Percentiles rank a stretch among this genome's conserved stretches.
Evolutionary conservation across 92 coral and sea anemone genomes (phyloP).

Genomic region (Phymanthus crucifer): DNA sequence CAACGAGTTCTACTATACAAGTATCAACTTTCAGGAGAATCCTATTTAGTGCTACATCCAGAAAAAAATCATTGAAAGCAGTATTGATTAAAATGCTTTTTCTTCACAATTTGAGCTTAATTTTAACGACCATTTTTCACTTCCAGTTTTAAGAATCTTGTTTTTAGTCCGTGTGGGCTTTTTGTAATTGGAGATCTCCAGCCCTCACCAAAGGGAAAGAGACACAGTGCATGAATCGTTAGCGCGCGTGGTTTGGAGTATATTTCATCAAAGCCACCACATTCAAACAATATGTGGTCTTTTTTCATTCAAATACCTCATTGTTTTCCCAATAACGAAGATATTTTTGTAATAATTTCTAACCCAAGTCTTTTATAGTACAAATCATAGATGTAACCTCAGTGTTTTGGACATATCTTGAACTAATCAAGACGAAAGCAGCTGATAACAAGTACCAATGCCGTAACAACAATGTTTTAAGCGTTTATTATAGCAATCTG

Average conservation of each 20-base stretch:
- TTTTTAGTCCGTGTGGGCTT: neutral
- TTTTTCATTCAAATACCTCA: neutral
- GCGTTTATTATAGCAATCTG: slow-evolving; percentile 6
- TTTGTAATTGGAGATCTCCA: neutral
- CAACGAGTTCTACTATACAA: slow-evolving; percentile 10
- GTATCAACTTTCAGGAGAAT: slow-evolving; percentile 13
- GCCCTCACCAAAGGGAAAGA: neutral
- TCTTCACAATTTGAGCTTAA: neutral
- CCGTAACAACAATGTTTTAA: neutral
- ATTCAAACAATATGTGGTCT: neutral
- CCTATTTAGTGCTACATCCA: neutral
- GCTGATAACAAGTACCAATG: slow-evolving; percentile 7
- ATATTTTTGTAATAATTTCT: neutral
- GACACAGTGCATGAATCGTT: neutral
- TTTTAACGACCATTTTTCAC: neutral
- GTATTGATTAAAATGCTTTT: slow-evolving; percentile 1
- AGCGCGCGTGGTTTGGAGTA: neutral
- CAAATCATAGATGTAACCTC: neutral
- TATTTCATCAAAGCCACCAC: neutral
- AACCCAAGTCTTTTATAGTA: neutral
- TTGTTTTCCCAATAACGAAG: neutral
- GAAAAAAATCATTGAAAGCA: neutral
- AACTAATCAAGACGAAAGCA: slow-evolving; percentile 3
- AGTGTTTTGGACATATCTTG: neutral
- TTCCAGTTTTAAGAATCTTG: neutral